phyloP scores from a whole-genome alignment of 2,113 vertebrate genomes.

The Syngnathoides biaculeatus region DNA sequence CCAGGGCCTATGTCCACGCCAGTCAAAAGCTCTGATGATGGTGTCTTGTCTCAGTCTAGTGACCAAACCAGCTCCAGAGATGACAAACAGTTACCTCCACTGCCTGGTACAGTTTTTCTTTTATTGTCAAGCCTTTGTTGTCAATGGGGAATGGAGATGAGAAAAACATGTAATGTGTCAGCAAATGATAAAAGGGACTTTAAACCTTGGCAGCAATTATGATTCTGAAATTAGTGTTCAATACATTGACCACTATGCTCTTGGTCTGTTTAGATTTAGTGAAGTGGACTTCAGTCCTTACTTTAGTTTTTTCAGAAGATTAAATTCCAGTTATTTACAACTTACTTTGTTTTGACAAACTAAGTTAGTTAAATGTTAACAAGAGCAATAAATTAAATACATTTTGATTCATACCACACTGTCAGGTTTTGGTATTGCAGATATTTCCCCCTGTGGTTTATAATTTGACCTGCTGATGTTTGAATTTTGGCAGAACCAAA shows the following conservation, averaged over 20 bases:
- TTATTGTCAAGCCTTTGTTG: not conserved
- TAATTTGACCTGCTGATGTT: not conserved
- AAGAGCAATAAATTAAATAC: not conserved
- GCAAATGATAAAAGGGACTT: not conserved
- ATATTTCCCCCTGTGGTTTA: not conserved
- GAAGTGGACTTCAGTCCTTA: too few species aligned
- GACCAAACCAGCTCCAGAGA: constrained; percentile 80
- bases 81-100: constrained; percentile 83
- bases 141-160: not conserved
- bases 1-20: constrained; percentile 82
- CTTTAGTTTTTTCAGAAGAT: too few species aligned
- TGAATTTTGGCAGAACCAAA: constrained; percentile 84
- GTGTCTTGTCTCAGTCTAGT: constrained; percentile 69
- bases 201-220: not conserved
- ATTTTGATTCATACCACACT: not conserved
- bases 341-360: too few species aligned
- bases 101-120: constrained; percentile 79
- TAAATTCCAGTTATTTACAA: too few species aligned
- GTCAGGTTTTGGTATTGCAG: not conserved
- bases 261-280: not conserved
- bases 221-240: not conserved
- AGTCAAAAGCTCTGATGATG: constrained; percentile 80
- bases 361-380: too few species aligned
- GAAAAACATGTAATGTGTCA: not conserved
- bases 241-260: not conserved